Base-by-base conservation (phyloP, 2,113 vertebrate genomes). In the Xenus cinereus region DNA sequence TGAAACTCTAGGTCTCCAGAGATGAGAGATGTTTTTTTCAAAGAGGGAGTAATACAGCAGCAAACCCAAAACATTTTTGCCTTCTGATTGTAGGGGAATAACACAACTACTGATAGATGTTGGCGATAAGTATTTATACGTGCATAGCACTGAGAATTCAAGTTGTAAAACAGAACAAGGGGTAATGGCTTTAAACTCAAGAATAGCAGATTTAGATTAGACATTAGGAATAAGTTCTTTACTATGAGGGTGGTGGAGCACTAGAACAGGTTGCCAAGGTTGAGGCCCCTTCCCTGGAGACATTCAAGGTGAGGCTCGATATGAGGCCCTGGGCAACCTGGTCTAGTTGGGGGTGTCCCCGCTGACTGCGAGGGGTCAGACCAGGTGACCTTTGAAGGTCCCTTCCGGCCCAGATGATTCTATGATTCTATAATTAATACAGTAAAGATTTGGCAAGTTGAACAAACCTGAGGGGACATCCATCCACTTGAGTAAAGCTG, bases 1-100 rank as follows among this genome's bases (percentile, higher is more conserved):
- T 84, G 64, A 93, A 95, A 84, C 69, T 84, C 41, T 46, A 64
- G 21, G 46, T 72, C 91, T 92, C 86, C 79, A 87, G 68, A 94
- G 89, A 56, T 56, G 30, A 4, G 3, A 87, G 39, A 60, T 89
- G 5, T 64, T 92, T 94, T 94, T 89, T 91, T 91, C 80, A 71
- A 75, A 94, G 69, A 48, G 14, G 35, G 64, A 81, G 30, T 51
- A 84, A 91, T 48, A 84, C 0, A 0, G 46, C 56, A 87, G 56
- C 3, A 13, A 95, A 86, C 8, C 4, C 15, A 46, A 90, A 95
- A 67, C 0, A 1, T 1, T 69, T 90, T 87, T 89, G n/a, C 53
- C 32, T 75, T 81, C 60, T 68, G 41, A 48, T n/a, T 89, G 56
- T 62, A 86, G 56, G 93, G 43, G 27, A 91, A 39, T 91, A 37